Evolutionary conservation across 2,888 invertebrate species (phyloP), one percentile per base, ranked within the genome.

Genomic region (Noctua janthina): DNA sequence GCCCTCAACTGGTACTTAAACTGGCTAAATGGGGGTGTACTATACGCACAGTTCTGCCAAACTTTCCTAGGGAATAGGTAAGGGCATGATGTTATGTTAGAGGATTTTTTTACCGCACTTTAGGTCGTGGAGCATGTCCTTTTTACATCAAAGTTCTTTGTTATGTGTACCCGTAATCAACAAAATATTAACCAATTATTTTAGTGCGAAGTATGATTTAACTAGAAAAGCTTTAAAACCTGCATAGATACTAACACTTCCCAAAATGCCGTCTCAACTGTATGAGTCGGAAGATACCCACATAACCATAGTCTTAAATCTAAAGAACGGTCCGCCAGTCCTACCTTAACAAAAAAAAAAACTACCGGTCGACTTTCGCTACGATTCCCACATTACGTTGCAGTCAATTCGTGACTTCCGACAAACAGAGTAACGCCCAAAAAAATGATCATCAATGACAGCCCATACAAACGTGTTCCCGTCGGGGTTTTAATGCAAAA

Each of bases 321-420:
- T 64, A 73, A 59, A 43, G 13, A 74, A 43, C 69, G n/a, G 66
- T 56, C 64, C 71, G 80, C 59, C 59, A 71, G 74, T 43, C 59
- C 68, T 75, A 66, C 43, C 68, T 54, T 51, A 84, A 82, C 66
- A 78, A 78, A 75, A 70, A 83, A 76, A 73, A 79, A 74, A 70
- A 71, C 68, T 76, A 87, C 66, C 74, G 85, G 71, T 79, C 73
- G 79, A 81, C 86, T 84, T 87, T 81, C 79, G 84, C 87, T 89
- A 86, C 83, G 76, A 88, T 89, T 88, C 88, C 87, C 87, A 91
- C 85, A 91, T 83, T 84, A 85, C 71, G 85, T 78, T 75, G 74
- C 69, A 82, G 78, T 72, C 81, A 80, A 86, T 80, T 84, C 92
- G 92, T 92, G 92, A 90, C 92, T 90, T 82, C 92, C 92, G 92